phyloP scores from a whole-genome alignment of 2,797 vertebrate genomes.

The Oophaga sylvatica region DNA sequence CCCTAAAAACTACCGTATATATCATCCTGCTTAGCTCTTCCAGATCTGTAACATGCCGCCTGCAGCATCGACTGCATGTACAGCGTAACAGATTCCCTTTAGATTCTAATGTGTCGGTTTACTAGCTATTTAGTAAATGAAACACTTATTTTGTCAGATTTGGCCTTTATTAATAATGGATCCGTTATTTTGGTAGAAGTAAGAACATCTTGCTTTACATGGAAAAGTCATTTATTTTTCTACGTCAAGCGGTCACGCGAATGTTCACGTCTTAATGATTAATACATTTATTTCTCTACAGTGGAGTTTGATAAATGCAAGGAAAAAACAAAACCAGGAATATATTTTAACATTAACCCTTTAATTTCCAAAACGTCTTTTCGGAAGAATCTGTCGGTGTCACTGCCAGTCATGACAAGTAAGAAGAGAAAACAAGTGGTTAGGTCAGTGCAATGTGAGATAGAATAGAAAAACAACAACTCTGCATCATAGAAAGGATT shows the following conservation, averaged over 20 bases:
- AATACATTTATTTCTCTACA: neutral
- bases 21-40: neutral
- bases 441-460: too few species aligned
- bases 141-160: neutral
- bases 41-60: neutral
- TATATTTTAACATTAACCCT: neutral
- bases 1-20: too few species aligned
- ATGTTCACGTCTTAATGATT: neutral
- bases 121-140: neutral
- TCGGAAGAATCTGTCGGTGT: neutral
- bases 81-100: neutral
- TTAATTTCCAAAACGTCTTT: neutral
- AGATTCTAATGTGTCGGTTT: neutral
- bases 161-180: neutral
- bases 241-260: neutral
- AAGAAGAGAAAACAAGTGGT: neutral
- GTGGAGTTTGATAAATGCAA: neutral
- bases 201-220: neutral
- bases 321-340: neutral
- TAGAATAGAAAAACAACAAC: too few species aligned
- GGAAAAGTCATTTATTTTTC: slow-evolving; percentile 16
- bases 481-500: too few species aligned
- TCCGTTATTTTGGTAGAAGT: neutral
- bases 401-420: neutral
- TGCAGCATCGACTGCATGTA: neutral